Evolutionary conservation across 2,797 vertebrate genomes (phyloP), one percentile per base, ranked within the genome.

Genomic region (Onychomys leucogaster): DNA sequence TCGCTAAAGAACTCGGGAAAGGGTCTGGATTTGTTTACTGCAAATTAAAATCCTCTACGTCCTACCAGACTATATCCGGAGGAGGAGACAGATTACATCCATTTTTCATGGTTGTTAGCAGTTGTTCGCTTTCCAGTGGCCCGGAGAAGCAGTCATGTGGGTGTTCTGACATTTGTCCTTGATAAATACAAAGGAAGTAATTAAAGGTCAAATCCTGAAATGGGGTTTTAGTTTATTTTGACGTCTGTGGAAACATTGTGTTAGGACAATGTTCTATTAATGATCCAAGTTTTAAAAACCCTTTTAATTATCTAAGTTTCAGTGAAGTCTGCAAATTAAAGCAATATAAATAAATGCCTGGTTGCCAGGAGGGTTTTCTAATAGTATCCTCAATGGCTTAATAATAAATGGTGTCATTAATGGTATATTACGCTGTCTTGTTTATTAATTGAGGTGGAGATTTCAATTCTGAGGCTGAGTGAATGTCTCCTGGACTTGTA

Each of bases 141-240:
- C 87, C 8, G 29, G 61, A 92, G 55, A 95, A 63, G 16, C 67
- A 78, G 12, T 67, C 57, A 19, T 77, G 46, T 65, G 92, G 69
- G 49, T 73, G 80, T 95, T 95, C 96, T 96, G 96, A 96, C 81
- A 81, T 97, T 97, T 97, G 94, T 95, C 89, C 96, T 65, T 25
- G 34, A 78, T 96, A 96, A 96, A 89, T 59, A 89, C 91, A 96
- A 96, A 96, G 83, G 59, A 84, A 89, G 17, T 97, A 95, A 95
- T 97, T 96, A 96, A 95, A 97, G 93, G 77, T 94, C 41, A 94
- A 88, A 73, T 91, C 59, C 57, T 89, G 89, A 97, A 95, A 94
- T 90, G 69, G 78, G 57, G 59, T 93, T 97, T 96, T 96, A 25
- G 46, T 96, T 97, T 97, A 69, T 94, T 97, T 96, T 96, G 73